Conservation (phyloP, 2,888 invertebrate species). For the Megaustenia siamemsis region DNA sequence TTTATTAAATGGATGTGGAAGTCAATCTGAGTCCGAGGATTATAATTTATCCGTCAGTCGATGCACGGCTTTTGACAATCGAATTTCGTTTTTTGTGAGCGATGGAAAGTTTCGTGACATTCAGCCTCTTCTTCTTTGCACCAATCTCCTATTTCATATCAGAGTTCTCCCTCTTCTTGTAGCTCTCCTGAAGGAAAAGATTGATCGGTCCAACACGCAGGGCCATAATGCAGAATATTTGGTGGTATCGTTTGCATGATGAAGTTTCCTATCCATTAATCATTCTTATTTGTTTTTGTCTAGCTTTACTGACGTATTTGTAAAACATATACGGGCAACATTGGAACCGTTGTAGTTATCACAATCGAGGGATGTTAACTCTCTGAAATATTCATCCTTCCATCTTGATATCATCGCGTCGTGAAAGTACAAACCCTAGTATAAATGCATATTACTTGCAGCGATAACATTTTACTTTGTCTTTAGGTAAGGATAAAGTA, state of each 20-base stretch:
- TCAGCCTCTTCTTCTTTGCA: not conserved
- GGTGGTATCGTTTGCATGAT: not conserved
- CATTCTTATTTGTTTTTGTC: not conserved
- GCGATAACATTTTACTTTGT: too few species aligned
- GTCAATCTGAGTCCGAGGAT: not conserved
- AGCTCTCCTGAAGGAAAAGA: not conserved
- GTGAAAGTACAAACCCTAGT: too few species aligned
- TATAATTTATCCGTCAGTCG: slow-evolving; percentile 1
- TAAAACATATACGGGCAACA: not conserved
- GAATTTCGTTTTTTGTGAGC: not conserved
- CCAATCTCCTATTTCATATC: not conserved
- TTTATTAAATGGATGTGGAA: not conserved
- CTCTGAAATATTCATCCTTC: too few species aligned
- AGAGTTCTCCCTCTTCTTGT: not conserved
- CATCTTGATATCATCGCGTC: too few species aligned
- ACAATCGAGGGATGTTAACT: too few species aligned
- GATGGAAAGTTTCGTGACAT: slow-evolving; percentile 24
- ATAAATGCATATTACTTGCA: too few species aligned
- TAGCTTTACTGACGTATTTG: not conserved
- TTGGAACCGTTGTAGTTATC: too few species aligned
- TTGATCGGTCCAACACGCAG: not conserved
- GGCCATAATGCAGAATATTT: not conserved
- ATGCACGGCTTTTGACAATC: not conserved
- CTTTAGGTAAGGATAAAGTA: too few species aligned
- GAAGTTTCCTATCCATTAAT: not conserved